Conservation (phyloP, 1,140 invertebrate species). For the Lasaia peninsularis region DNA sequence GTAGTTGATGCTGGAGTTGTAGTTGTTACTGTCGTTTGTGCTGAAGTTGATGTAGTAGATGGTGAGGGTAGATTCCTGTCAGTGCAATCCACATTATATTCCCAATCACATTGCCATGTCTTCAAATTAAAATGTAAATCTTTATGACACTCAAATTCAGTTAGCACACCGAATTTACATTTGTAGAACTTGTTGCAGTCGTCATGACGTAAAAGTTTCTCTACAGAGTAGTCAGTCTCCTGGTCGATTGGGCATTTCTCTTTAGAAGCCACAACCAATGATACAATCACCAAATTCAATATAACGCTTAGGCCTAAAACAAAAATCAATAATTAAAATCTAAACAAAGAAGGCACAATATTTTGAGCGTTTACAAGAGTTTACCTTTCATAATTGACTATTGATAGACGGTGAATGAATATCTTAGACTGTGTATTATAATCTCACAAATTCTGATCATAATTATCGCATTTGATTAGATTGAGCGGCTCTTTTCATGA, state of each 20-base stretch:
- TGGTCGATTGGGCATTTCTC: constrained; percentile 45
- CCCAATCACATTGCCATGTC: constrained; percentile 78
- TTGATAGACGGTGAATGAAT: neutral
- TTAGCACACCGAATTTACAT: constrained; percentile 71
- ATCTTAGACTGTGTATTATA: neutral
- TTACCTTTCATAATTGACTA: constrained; percentile 26
- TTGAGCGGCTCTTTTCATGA: neutral
- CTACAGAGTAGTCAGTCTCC: constrained; percentile 37
- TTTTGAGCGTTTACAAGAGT: neutral
- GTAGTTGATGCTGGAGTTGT: constrained; percentile 12
- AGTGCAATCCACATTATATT: constrained; percentile 66
- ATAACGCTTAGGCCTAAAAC: constrained; percentile 20
- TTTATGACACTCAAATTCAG: constrained; percentile 71
- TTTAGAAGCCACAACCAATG: constrained; percentile 17
- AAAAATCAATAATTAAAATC: neutral
- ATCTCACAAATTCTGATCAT: neutral
- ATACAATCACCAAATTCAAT: constrained; percentile 21
- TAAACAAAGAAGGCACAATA: neutral
- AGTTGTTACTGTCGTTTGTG: neutral
- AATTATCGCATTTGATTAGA: neutral
- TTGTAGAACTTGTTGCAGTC: constrained; percentile 79
- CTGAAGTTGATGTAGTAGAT: constrained; percentile 7
- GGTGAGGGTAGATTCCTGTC: constrained; percentile 39
- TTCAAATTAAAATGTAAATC: constrained; percentile 77
- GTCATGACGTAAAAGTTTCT: constrained; percentile 61